These are phyloP conservation scores for Neostethus bicornis DNA, from an alignment of 2,797 vertebrate genomes.

Conservation along the genomic window DNA sequence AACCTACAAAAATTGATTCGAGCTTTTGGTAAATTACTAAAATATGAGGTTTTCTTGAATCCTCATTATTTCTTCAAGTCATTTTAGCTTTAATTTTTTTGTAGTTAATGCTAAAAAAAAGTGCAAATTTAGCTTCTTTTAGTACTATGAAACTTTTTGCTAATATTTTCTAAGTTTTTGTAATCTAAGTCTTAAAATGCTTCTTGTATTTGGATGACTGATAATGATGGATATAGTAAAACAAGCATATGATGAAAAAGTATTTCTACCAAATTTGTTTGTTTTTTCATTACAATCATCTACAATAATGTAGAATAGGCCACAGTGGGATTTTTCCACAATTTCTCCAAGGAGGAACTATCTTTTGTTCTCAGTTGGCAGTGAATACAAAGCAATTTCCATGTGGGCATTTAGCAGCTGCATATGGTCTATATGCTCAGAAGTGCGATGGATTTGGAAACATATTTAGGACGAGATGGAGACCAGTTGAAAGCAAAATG, in stretches of 20 bases:
- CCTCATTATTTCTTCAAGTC: slow-evolving; percentile 38
- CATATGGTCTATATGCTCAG: slow-evolving; percentile 28
- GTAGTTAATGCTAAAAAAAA: slow-evolving; percentile 27
- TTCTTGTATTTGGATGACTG: neutral
- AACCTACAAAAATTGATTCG: slow-evolving; percentile 64
- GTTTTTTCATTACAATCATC: slow-evolving; percentile 26
- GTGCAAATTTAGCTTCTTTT: slow-evolving; percentile 23
- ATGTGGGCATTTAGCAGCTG: slow-evolving; percentile 41
- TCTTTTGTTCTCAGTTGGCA: slow-evolving; percentile 60
- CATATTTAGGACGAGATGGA: slow-evolving; percentile 40
- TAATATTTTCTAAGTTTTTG: slow-evolving; percentile 21
- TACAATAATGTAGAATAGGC: slow-evolving; percentile 60
- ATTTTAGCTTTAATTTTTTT: slow-evolving; percentile 28
- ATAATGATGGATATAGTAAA: neutral
- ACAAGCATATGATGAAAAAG: slow-evolving; percentile 9
- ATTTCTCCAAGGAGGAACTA: slow-evolving; percentile 48
- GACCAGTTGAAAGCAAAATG: slow-evolving; percentile 32
- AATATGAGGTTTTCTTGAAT: slow-evolving; percentile 64
- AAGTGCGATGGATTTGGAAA: slow-evolving; percentile 41
- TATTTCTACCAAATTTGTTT: slow-evolving; percentile 3
- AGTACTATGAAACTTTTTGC: slow-evolving; percentile 18
- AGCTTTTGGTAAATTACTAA: slow-evolving; percentile 73
- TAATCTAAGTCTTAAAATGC: no score
- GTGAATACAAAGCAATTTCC: slow-evolving; percentile 47
- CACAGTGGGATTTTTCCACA: slow-evolving; percentile 54